Percentiles rank a stretch among this genome's conserved stretches.
Conservation (phyloP, 2,888 invertebrate genomes). For the Pammene fasciana region DNA sequence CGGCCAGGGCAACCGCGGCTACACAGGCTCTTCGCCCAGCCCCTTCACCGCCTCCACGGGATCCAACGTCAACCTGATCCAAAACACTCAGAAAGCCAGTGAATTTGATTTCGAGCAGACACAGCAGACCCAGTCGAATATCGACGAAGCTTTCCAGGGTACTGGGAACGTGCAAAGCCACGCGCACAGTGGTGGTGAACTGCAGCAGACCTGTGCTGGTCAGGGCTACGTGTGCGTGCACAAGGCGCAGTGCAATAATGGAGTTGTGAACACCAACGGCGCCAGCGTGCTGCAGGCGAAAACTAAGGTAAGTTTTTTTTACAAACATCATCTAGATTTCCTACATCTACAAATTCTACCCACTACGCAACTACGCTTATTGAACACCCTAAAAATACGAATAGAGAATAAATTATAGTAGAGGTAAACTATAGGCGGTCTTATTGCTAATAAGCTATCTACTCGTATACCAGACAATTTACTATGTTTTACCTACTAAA, state of each 20-base stretch:
- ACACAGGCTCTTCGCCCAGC: constrained; percentile 69
- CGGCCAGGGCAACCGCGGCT: constrained; percentile 52
- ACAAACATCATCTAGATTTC: background rate
- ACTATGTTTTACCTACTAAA: too few species aligned
- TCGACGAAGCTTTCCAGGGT: constrained; percentile 67
- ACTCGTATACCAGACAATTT: too few species aligned
- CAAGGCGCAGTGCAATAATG: constrained; percentile 84
- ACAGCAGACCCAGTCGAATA: constrained; percentile 67
- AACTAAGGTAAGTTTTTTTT: constrained; percentile 79
- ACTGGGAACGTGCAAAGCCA: constrained; percentile 66
- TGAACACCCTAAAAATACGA: too few species aligned
- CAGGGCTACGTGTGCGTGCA: constrained; percentile 85
- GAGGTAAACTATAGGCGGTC: too few species aligned
- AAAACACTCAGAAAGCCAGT: constrained; percentile 62
- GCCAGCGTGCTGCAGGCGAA: constrained; percentile 77
- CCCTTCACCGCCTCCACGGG: constrained; percentile 68
- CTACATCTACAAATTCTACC: too few species aligned
- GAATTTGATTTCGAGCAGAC: constrained; percentile 67
- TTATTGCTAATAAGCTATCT: too few species aligned
- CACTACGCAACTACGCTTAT: too few species aligned
- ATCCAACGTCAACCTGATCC: constrained; percentile 67
- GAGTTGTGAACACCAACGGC: constrained; percentile 80
- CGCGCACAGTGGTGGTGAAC: constrained; percentile 61
- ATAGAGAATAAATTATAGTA: too few species aligned
- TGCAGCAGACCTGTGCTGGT: constrained; percentile 83